These are phyloP conservation scores for Notechis scutatus DNA, from an alignment of 2,113 vertebrate genomes.

Conservation along the genomic window DNA sequence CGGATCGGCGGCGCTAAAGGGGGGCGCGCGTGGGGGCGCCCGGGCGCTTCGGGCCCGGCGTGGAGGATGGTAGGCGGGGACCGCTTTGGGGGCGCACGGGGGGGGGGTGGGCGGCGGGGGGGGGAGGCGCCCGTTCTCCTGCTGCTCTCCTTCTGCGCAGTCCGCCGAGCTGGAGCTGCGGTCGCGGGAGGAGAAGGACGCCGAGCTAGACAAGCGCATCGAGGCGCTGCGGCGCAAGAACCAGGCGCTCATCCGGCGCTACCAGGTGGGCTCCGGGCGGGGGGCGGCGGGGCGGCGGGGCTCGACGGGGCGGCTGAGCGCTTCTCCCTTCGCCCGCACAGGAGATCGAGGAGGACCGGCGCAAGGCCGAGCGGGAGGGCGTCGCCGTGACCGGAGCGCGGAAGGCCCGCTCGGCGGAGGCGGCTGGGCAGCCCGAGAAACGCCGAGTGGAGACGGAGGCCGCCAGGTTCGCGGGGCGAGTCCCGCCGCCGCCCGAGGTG, in stretches of 20 bases:
- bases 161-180: constrained; percentile 78
- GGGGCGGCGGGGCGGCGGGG: background rate
- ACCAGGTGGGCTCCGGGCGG: constrained; percentile 71
- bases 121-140: background rate
- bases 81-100: fast-evolving
- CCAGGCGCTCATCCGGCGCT: constrained; percentile 82
- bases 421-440: background rate
- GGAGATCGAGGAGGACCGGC: constrained; percentile 93
- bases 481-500: constrained; percentile 62
- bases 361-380: constrained; percentile 84
- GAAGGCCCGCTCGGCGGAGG: constrained; percentile 69
- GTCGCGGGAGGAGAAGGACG: constrained; percentile 90
- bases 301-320: background rate
- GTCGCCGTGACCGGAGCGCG: constrained; percentile 79
- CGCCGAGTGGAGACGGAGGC: constrained; percentile 69
- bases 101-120: no score
- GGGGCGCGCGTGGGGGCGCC: background rate
- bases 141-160: background rate
- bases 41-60: background rate
- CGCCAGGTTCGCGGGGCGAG: constrained; percentile 67
- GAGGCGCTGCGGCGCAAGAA: constrained; percentile 91
- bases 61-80: background rate
- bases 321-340: constrained; percentile 3
- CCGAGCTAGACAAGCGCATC: constrained; percentile 84
- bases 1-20: no score